Evolutionary conservation across 2,888 invertebrate species (phyloP).

Genomic region (Baccha elongata): DNA sequence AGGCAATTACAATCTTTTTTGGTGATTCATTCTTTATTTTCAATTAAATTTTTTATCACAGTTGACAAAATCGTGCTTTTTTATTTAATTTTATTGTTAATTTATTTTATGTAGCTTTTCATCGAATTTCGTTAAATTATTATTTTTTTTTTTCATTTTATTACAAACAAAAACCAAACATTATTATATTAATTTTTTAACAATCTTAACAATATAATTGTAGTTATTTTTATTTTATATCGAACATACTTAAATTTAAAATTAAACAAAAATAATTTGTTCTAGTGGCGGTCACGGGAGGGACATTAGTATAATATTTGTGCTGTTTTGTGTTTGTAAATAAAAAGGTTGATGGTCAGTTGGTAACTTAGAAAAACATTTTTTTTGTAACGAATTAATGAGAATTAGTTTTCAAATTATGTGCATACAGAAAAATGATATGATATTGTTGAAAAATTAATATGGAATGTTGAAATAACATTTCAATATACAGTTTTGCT

Average conservation of each 20-base stretch:
- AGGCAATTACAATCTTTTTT: constrained; percentile 68
- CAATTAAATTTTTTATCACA: constrained; percentile 65
- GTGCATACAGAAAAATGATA: too few relatives aligned
- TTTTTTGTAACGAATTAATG: background rate
- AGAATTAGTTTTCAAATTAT: background rate
- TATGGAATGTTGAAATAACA: constrained; percentile 45
- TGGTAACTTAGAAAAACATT: background rate
- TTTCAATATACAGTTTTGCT: constrained; percentile 4
- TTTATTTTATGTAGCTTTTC: constrained; percentile 19
- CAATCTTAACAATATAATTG: constrained; percentile 19
- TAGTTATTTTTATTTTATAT: background rate
- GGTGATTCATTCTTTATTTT: constrained; percentile 51
- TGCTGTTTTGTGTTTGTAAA: constrained; percentile 43
- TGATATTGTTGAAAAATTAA: constrained; percentile 7
- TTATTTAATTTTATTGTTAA: constrained; percentile 25
- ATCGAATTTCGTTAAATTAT: background rate
- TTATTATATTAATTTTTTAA: constrained; percentile 12
- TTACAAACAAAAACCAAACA: constrained; percentile 12
- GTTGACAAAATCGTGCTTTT: constrained; percentile 67
- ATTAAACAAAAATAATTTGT: constrained; percentile 11
- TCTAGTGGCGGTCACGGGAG: constrained; percentile 63
- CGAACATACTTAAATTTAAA: constrained; percentile 32
- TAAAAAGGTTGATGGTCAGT: background rate
- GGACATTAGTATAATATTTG: constrained; percentile 44
- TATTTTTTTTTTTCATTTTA: background rate